Conservation (phyloP, 2,888 invertebrate species). For the Drosophila trichaetosa region DNA sequence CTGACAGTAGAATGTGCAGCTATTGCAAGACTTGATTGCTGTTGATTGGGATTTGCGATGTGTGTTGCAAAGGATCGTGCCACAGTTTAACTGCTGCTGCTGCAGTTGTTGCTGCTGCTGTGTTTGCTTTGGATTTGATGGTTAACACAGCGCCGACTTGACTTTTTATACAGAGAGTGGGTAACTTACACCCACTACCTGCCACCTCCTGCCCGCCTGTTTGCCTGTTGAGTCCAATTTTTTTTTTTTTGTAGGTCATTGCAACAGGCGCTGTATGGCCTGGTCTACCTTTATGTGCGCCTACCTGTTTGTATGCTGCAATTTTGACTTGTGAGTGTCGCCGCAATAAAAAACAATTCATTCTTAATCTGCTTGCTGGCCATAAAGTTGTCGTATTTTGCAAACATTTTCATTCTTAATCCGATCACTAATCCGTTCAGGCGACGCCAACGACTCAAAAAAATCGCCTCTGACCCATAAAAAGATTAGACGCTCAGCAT, state of each 20-base stretch:
- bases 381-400: constrained; percentile 70
- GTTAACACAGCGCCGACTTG: background rate
- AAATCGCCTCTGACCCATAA: constrained; percentile 54
- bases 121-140: constrained; percentile 56
- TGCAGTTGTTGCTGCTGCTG: constrained; percentile 7
- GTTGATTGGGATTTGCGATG: constrained; percentile 7
- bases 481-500: constrained; percentile 60
- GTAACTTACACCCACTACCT: background rate
- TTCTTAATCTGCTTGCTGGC: constrained; percentile 69
- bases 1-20: background rate
- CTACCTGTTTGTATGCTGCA: constrained; percentile 14
- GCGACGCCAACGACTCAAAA: constrained; percentile 19
- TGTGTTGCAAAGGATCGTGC: background rate
- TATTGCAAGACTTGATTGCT: constrained; percentile 12
- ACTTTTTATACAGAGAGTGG: constrained; percentile 48
- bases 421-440: constrained; percentile 66
- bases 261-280: no score
- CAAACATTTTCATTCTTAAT: constrained; percentile 78
- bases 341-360: constrained; percentile 76
- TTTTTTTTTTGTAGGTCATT: constrained; percentile 26
- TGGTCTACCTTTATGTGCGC: constrained; percentile 1
- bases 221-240: background rate
- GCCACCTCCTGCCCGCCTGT: constrained; percentile 17
- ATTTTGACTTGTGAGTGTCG: constrained; percentile 59
- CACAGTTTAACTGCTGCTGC: constrained; percentile 15